Conservation (phyloP, 2,888 invertebrate species). For the Polydrusus cervinus region DNA sequence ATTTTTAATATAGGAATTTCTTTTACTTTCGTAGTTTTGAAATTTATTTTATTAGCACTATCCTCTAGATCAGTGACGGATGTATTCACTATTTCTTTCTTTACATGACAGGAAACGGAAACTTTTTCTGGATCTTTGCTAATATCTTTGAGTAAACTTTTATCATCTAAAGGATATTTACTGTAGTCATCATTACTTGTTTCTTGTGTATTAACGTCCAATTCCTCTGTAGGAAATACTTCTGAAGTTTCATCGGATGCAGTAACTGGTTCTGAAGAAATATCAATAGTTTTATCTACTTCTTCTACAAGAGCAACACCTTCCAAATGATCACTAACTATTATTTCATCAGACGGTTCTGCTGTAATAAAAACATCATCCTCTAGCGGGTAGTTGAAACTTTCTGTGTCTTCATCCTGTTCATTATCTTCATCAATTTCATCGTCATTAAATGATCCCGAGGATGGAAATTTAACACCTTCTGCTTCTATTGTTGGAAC, state of each 20-base stretch:
- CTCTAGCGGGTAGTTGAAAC: constrained; percentile 38
- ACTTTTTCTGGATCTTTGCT: not conserved
- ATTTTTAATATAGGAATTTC: not conserved
- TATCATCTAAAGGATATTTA: not conserved
- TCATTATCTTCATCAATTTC: not conserved
- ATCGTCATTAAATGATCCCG: not conserved
- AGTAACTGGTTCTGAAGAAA: constrained; percentile 45
- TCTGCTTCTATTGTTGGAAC: constrained; percentile 2
- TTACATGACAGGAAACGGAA: not conserved
- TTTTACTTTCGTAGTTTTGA: not conserved
- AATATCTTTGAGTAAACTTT: not conserved
- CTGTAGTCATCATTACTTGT: not conserved
- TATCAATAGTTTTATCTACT: constrained; percentile 6
- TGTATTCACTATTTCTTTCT: not conserved
- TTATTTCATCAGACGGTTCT: constrained; percentile 36
- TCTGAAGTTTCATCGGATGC: constrained; percentile 24
- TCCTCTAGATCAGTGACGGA: not conserved
- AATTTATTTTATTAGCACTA: too few species aligned
- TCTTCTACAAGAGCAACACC: constrained; percentile 34
- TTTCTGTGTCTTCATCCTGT: not conserved
- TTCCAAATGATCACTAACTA: constrained; percentile 46
- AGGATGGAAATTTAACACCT: too few species aligned
- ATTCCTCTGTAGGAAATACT: not conserved
- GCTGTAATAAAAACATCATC: constrained; percentile 49
- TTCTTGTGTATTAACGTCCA: not conserved